Evolutionary conservation across 2,797 vertebrate genomes (phyloP).

Genomic region (Gallirallus australis): DNA sequence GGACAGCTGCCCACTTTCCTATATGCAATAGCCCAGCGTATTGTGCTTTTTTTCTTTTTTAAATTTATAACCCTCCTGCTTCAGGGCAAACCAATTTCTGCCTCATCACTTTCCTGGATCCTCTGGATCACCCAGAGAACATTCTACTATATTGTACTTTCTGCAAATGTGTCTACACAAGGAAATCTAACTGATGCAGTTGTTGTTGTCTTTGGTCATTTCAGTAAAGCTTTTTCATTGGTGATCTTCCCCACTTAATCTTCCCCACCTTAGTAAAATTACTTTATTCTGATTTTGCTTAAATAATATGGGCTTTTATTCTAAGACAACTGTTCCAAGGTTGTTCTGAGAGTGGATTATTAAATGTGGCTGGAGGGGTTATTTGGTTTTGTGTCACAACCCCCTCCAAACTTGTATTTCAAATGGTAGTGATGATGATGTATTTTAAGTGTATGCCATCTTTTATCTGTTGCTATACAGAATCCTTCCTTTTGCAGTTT

Average conservation of each 20-base stretch:
- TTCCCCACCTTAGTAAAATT: neutral
- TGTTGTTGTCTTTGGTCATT: neutral
- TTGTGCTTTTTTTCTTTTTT: neutral
- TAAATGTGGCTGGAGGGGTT: neutral
- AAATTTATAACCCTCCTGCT: neutral
- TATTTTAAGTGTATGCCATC: neutral
- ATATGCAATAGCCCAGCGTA: neutral
- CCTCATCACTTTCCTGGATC: neutral
- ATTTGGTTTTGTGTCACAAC: too few species aligned
- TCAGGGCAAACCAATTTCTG: neutral
- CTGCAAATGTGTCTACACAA: neutral
- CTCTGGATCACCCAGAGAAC: neutral
- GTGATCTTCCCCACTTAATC: neutral
- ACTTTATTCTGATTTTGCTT: neutral
- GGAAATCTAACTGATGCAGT: neutral
- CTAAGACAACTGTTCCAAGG: neutral
- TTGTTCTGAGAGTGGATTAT: neutral
- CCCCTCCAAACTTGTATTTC: neutral
- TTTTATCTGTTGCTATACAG: neutral
- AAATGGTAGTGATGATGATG: neutral
- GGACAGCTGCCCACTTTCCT: conserved; percentile 26
- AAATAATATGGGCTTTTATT: neutral
- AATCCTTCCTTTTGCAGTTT: neutral
- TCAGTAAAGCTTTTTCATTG: neutral
- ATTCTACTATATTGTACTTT: neutral